A percentile compares a stretch with the other conserved stretches of the same genome.
Evolutionary conservation across 2,888 invertebrate genomes (phyloP).

Genomic region (Autographa gamma): DNA sequence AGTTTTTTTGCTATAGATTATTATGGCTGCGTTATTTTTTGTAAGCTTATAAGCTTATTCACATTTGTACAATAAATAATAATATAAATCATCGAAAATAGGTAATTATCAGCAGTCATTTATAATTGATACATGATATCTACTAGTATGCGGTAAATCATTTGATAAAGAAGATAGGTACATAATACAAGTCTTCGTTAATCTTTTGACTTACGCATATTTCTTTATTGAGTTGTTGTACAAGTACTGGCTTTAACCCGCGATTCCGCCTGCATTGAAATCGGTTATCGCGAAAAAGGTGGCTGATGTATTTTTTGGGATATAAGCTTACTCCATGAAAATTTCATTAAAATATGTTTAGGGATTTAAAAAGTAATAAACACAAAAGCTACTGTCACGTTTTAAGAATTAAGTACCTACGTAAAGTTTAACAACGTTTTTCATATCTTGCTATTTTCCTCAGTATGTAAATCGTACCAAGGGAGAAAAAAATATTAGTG

Average conservation of each 20-base stretch:
- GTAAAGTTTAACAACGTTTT: slow-evolving; percentile 13
- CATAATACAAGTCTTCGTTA: background rate
- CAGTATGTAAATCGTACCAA: slow-evolving; percentile 19
- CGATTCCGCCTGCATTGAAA: too few species aligned
- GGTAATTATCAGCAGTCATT: slow-evolving; percentile 2
- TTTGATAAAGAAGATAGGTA: background rate
- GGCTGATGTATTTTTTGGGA: too few species aligned
- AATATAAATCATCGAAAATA: slow-evolving; percentile 4
- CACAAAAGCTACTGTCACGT: too few species aligned
- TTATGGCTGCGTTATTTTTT: background rate
- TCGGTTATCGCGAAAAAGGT: too few species aligned
- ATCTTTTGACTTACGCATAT: background rate
- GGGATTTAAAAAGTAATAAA: too few species aligned
- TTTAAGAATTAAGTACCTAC: too few species aligned
- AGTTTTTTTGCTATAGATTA: background rate
- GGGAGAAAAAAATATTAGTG: slow-evolving; percentile 28
- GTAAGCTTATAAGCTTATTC: background rate
- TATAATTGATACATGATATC: slow-evolving; percentile 4
- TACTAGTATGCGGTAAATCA: slow-evolving; percentile 1
- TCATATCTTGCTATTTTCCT: slow-evolving; percentile 19
- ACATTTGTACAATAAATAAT: background rate
- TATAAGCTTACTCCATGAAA: too few species aligned
- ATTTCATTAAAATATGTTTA: too few species aligned
- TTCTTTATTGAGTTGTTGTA: background rate
- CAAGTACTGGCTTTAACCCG: too few species aligned